A percentile compares a stretch with the other conserved stretches of the same genome.
These are phyloP conservation scores for Margarornis squamiger DNA, from an alignment of 2,797 vertebrate genomes.

Conservation along the genomic window DNA sequence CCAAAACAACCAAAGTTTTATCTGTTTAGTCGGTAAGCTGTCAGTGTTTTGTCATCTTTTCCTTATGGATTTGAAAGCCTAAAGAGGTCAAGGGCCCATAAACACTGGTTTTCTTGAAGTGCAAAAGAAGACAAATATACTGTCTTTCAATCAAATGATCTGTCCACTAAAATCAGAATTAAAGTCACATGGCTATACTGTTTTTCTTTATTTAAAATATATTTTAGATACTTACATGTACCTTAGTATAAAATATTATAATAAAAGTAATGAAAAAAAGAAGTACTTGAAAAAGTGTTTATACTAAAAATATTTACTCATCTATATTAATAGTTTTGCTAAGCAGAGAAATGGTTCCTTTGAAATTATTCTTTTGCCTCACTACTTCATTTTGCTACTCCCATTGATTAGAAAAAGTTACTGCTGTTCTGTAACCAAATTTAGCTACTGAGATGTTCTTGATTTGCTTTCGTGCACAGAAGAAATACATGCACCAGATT, in stretches of 20 bases:
- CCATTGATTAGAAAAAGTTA: constrained; percentile 19
- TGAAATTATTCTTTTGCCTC: constrained; percentile 35
- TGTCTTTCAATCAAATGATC: neutral
- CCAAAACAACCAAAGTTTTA: accelerated
- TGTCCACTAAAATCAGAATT: neutral
- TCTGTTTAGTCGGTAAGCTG: neutral
- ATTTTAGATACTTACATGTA: neutral
- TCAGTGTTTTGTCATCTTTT: neutral
- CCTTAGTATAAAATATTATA: neutral
- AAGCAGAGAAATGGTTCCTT: neutral
- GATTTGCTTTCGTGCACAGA: constrained; percentile 18
- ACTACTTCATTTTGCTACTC: constrained; percentile 36
- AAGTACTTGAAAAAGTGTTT: neutral
- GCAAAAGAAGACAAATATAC: neutral
- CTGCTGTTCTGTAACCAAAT: constrained; percentile 26
- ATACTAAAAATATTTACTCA: constrained; percentile 1
- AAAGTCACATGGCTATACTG: neutral
- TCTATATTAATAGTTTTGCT: neutral
- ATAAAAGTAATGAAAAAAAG: neutral
- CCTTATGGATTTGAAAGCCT: neutral
- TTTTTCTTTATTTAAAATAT: neutral
- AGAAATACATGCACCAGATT: neutral
- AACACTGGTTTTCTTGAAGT: neutral
- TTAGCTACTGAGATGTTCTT: constrained; percentile 1
- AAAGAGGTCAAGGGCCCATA: neutral